Percentiles rank a stretch among this genome's conserved stretches.
Conservation (phyloP, 2,113 vertebrate genomes). For the Pelobates fuscus region DNA sequence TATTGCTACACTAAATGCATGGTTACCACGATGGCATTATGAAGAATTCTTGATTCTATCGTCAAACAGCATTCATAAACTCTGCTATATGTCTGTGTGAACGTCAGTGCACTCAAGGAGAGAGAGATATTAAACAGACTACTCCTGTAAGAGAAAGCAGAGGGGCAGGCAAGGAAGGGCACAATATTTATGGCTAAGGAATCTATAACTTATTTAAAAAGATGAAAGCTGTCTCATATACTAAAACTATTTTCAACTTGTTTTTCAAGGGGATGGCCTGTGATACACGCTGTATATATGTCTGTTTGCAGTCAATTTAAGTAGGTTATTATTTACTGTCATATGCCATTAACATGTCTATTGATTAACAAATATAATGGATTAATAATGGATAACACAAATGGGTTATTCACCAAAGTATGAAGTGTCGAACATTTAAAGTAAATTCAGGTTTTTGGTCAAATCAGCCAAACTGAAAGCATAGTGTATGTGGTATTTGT, state of each 20-base stretch:
- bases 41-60: conserved; percentile 78
- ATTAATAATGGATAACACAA: too few relatives aligned
- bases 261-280: conserved; percentile 9
- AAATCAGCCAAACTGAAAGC: too few relatives aligned
- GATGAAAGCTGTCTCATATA: conserved; percentile 76
- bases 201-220: conserved; percentile 80
- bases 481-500: too few relatives aligned
- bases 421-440: too few relatives aligned
- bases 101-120: conserved; percentile 76
- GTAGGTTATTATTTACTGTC: neutral
- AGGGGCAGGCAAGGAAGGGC: conserved; percentile 67
- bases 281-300: conserved; percentile 11
- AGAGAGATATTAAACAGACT: conserved; percentile 81
- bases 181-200: conserved; percentile 75
- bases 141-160: conserved; percentile 65
- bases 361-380: neutral
- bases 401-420: too few relatives aligned
- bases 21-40: conserved; percentile 68
- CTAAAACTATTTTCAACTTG: conserved; percentile 38
- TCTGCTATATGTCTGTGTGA: conserved; percentile 80
- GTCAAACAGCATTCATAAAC: conserved; percentile 73
- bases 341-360: neutral
- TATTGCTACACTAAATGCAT: conserved; percentile 65
- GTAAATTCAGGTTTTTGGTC: too few relatives aligned
- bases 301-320: neutral